phyloP scores from a whole-genome alignment of 2,888 invertebrate genomes.

The Nomada lathburiana region DNA sequence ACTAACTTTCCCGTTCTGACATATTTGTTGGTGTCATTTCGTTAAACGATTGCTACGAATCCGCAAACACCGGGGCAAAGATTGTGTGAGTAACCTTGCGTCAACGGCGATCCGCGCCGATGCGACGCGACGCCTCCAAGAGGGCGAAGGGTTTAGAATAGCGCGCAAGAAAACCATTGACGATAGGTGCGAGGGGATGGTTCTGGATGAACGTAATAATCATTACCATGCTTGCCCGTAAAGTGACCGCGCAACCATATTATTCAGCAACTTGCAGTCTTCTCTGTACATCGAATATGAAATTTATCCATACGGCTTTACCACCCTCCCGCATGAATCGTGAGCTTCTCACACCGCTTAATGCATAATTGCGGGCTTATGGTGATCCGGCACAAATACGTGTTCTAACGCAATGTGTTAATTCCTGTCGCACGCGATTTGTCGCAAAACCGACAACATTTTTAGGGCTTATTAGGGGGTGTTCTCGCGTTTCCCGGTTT shows the following conservation, averaged over 20 bases:
- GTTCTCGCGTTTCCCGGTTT: background rate
- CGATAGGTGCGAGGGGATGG: no score
- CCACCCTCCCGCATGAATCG: background rate
- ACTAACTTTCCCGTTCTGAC: background rate
- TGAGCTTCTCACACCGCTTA: slow-evolving; percentile 18
- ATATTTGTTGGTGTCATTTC: background rate
- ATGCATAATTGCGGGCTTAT: slow-evolving; percentile 44
- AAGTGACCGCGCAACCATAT: no score
- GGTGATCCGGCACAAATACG: slow-evolving; percentile 26
- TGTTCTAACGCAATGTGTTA: slow-evolving; percentile 28
- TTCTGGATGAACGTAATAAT: no score
- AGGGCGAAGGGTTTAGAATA: background rate
- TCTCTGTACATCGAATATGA: background rate
- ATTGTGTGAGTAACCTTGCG: background rate
- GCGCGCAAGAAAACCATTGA: background rate
- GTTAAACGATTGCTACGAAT: background rate
- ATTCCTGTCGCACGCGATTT: slow-evolving; percentile 36
- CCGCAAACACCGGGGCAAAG: background rate
- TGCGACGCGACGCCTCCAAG: background rate
- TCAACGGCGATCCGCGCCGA: background rate
- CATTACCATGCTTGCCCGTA: background rate
- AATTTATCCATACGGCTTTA: background rate
- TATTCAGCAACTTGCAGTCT: no score
- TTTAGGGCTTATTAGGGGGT: slow-evolving; percentile 51
- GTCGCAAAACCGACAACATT: slow-evolving; percentile 41